phyloP scores from a whole-genome alignment of 2,113 vertebrate genomes.

The Seriola aureovittata region DNA sequence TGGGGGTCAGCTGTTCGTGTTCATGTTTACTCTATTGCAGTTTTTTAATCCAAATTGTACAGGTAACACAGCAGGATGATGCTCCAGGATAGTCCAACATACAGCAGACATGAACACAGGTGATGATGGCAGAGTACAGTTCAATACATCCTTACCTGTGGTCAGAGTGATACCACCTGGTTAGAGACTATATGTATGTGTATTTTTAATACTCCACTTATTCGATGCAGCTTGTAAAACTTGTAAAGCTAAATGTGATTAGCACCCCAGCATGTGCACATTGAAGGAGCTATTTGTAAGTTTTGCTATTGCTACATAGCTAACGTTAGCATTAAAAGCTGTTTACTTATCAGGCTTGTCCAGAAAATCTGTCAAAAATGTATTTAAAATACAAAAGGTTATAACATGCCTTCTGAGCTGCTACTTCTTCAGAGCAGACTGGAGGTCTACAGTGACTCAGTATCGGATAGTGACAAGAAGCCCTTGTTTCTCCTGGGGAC shows the following conservation, averaged over 20 bases:
- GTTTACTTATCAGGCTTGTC: no score
- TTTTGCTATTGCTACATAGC: no score
- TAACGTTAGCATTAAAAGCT: no score
- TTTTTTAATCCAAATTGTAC: neutral
- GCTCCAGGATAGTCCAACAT: neutral
- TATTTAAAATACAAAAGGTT: no score
- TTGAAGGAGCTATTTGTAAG: no score
- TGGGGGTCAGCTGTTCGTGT: neutral
- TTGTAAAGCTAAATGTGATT: neutral
- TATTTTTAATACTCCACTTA: neutral
- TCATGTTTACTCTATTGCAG: neutral
- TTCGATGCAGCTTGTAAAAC: neutral
- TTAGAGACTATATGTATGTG: neutral
- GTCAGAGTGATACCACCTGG: neutral
- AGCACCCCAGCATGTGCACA: neutral
- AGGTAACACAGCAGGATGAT: neutral
- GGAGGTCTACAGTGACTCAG: no score
- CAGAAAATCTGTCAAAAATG: no score
- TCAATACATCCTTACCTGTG: neutral
- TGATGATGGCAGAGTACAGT: neutral
- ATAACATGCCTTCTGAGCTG: no score
- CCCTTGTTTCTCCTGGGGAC: no score
- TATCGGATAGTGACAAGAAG: no score
- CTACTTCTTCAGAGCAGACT: no score
- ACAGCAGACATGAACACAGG: constrained; percentile 6